A percentile compares a stretch with the other conserved stretches of the same genome.
phyloP scores from a whole-genome alignment of 1,140 invertebrate genomes.

The Bombus fervidus region DNA sequence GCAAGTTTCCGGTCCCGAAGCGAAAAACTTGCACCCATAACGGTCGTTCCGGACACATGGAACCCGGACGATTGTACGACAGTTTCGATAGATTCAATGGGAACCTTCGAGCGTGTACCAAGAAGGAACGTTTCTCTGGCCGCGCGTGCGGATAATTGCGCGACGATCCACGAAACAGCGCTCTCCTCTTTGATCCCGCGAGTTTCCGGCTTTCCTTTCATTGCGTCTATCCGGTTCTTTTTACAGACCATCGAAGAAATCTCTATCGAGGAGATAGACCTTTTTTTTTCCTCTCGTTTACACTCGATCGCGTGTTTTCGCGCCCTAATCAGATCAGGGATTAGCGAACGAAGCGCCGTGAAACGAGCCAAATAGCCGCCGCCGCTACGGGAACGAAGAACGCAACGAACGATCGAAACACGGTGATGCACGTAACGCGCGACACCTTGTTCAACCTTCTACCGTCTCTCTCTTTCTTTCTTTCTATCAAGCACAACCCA shows the following conservation, averaged over 20 bases:
- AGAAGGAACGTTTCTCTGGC: conserved; percentile 23
- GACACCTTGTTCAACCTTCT: background rate
- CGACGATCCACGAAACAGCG: background rate
- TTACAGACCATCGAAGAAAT: background rate
- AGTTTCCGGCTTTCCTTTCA: background rate
- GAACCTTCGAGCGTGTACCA: conserved; percentile 16
- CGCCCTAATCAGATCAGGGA: conserved; percentile 38
- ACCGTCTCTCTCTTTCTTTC: background rate
- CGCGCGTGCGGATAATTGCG: conserved; percentile 35
- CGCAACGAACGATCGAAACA: conserved; percentile 6
- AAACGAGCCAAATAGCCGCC: conserved; percentile 35
- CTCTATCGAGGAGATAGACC: background rate
- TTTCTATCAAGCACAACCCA: background rate
- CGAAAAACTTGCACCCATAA: conserved; percentile 29
- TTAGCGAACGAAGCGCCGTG: conserved; percentile 38
- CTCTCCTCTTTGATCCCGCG: background rate
- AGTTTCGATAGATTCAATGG: conserved; percentile 36
- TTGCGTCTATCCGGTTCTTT: background rate
- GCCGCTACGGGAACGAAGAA: background rate
- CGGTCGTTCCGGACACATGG: conserved; percentile 38
- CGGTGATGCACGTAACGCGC: conserved; percentile 6
- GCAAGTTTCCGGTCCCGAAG: background rate
- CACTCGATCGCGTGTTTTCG: conserved; percentile 33
- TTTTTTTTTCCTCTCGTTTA: background rate
- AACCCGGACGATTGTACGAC: background rate